Percentiles rank a stretch among this genome's conserved stretches.
Evolutionary conservation across 2,888 invertebrate species (phyloP).

Genomic region (Halictus ligatus): DNA sequence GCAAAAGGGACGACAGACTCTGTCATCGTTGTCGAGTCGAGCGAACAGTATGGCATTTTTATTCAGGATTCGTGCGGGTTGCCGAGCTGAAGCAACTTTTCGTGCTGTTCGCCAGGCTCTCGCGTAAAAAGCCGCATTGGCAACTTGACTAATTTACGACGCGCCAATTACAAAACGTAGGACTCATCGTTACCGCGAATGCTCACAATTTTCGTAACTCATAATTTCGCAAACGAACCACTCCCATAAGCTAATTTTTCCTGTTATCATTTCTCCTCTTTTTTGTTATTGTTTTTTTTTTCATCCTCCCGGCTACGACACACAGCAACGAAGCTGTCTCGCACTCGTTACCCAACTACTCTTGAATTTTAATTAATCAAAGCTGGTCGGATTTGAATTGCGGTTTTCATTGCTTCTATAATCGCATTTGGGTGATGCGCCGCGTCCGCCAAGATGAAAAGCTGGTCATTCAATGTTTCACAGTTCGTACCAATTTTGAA

Average conservation of each 20-base stretch:
- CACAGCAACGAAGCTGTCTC: constrained; percentile 20
- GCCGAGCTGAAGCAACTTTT: constrained; percentile 6
- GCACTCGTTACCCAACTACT: constrained; percentile 27
- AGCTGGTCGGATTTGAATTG: constrained; percentile 5
- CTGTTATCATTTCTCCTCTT: not conserved
- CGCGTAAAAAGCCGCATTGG: constrained; percentile 6
- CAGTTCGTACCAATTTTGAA: not conserved
- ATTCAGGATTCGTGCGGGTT: not conserved
- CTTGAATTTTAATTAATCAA: constrained; percentile 49
- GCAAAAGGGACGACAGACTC: not conserved
- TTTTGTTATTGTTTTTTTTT: not conserved
- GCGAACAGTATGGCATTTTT: not conserved
- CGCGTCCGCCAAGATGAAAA: constrained; percentile 17
- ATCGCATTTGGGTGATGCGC: not conserved
- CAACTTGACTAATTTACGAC: constrained; percentile 45
- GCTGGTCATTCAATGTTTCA: constrained; percentile 7
- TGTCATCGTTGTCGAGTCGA: not conserved
- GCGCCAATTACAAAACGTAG: constrained; percentile 29
- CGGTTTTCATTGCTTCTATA: constrained; percentile 1
- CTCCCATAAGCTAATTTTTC: constrained; percentile 25
- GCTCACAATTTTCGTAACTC: not conserved
- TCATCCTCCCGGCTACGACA: not conserved
- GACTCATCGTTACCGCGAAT: constrained; percentile 14
- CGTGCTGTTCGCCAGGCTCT: not conserved
- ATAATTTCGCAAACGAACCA: constrained; percentile 28